Evolutionary conservation across 2,888 invertebrate species (phyloP), one percentile per base, ranked within the genome.

Genomic region (Clostera curtula): DNA sequence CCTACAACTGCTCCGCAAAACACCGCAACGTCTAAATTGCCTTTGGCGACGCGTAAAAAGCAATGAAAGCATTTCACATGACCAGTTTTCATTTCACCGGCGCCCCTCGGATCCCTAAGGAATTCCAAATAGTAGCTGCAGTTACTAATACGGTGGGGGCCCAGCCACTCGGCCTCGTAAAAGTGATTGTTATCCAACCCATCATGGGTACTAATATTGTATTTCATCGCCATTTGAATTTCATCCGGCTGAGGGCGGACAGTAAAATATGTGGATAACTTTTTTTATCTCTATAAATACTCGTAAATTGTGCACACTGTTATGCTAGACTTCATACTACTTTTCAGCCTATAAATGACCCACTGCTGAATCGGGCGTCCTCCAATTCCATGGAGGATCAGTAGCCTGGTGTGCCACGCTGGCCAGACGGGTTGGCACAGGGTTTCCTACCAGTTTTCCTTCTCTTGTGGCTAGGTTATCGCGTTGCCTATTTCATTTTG

Each of bases 31-130:
- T 65, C 69, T 69, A 69, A 76, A 74, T 79, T 71, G 77, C 79
- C 79, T 67, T 70, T 56, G 68, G 80, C 76, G 67, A 70, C 66
- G 76, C 73, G 76, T 70, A 72, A 80, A 77, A 77, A 71, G 76
- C 80, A 76, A 75, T 74, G 74, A 76, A 79, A 77, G 74, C 76
- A 69, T 76, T 80, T 75, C 79, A 77, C 79, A 76, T 76, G 75
- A 71, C 63, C 62, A 75, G 74, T 75, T 76, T 72, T 72, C 76
- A 76, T 77, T 75, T 71, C 70, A 58, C 64, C 54, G 55, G 55
- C 65, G 56, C 69, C 72, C 74, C 64, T 65, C 58, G 54, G 57
- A 62, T 70, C 80, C 77, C 80, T 54, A 36, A 71, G 80, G 79
- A 79, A 80, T 77, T 67, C 64, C 67, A 56, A 77, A 75, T 65